Conservation (phyloP, 2,113 vertebrate species). For the Prietella phreatophila region DNA sequence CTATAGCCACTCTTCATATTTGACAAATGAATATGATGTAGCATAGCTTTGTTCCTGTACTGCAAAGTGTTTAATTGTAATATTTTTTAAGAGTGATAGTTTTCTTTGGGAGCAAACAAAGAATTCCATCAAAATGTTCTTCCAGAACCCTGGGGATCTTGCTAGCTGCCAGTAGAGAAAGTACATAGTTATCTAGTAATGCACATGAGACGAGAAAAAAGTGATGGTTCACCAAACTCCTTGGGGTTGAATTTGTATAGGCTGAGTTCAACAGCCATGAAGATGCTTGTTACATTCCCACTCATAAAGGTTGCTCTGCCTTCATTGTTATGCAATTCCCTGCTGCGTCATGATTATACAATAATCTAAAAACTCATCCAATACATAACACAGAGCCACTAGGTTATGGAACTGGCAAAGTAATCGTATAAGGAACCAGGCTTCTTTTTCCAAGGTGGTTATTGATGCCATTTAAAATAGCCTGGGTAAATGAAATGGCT, state of each 20-base stretch:
- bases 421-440: background rate
- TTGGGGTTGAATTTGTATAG: conserved; percentile 47
- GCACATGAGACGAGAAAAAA: conserved; percentile 15
- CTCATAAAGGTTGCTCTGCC: conserved; percentile 6
- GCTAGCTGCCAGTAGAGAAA: conserved; percentile 23
- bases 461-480: conserved; percentile 44
- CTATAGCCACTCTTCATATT: background rate
- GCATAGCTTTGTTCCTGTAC: background rate
- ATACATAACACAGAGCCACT: background rate
- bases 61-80: background rate
- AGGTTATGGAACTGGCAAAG: background rate
- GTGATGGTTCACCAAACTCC: conserved; percentile 30
- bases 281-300: background rate
- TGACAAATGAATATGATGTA: conserved; percentile 8
- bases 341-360: conserved; percentile 15
- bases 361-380: background rate
- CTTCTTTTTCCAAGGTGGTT: background rate
- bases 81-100: background rate
- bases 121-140: background rate
- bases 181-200: background rate
- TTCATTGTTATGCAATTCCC: conserved; percentile 13
- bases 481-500: conserved; percentile 23
- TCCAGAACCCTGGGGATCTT: background rate
- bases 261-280: conserved; percentile 29
- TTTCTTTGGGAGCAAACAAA: background rate